Conservation (phyloP, 2,797 vertebrate genomes). For the Babyrousa celebensis region DNA sequence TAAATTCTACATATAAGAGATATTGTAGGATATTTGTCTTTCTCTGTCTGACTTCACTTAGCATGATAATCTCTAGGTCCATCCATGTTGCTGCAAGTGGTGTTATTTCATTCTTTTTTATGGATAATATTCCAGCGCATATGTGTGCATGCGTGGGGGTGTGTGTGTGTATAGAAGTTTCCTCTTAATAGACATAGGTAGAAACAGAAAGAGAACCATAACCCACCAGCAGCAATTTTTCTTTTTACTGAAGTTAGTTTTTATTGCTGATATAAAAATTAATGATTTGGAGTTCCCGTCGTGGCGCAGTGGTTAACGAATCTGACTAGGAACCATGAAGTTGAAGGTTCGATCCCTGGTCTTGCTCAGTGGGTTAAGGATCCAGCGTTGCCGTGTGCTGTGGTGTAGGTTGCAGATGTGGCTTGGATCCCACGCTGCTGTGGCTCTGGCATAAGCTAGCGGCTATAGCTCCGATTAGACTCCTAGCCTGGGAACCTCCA, state of each 20-base stretch:
- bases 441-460: too few species aligned
- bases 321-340: too few species aligned
- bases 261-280: constrained; percentile 39
- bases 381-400: too few species aligned
- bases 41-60: background rate
- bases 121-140: background rate
- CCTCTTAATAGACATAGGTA: background rate
- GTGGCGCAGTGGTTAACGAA: too few species aligned
- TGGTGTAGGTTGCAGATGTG: too few species aligned
- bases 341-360: too few species aligned
- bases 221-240: background rate
- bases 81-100: background rate
- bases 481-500: too few species aligned
- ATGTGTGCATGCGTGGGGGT: background rate
- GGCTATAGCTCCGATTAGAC: too few species aligned
- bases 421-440: too few species aligned
- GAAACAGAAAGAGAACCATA: background rate
- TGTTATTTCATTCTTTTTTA: background rate
- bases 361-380: too few species aligned
- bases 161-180: background rate
- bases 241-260: constrained; percentile 27
- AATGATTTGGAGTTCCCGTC: too few species aligned
- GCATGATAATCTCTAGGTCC: background rate
- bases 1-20: background rate
- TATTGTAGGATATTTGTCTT: background rate